These are phyloP conservation scores for Stercorarius parasiticus DNA, from an alignment of 2,113 vertebrate genomes.

Conservation along the genomic window DNA sequence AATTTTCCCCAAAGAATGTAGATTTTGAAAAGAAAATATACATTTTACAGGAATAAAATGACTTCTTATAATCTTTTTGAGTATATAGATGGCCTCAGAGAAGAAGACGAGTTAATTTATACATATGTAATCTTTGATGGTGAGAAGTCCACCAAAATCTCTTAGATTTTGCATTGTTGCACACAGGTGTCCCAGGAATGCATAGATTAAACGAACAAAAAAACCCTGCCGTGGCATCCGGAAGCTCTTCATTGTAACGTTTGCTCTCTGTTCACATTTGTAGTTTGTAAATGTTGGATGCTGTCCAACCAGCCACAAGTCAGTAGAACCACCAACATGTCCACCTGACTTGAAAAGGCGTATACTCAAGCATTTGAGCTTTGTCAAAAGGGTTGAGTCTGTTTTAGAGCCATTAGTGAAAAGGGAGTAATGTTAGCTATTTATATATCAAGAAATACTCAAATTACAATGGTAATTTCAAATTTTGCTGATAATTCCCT, in stretches of 20 bases:
- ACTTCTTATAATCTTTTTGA: neutral
- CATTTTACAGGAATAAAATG: neutral
- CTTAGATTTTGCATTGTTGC: neutral
- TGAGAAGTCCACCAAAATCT: neutral
- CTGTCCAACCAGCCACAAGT: neutral
- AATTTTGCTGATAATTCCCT: neutral
- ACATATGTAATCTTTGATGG: neutral
- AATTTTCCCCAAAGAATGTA: neutral
- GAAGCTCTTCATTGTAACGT: neutral
- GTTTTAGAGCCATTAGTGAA: neutral
- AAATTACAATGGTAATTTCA: neutral
- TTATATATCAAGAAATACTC: neutral
- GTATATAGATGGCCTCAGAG: neutral
- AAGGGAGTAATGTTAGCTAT: neutral
- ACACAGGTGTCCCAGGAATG: neutral
- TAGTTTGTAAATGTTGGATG: neutral
- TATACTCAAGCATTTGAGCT: neutral
- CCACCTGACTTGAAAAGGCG: neutral
- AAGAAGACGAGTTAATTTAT: neutral
- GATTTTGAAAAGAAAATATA: neutral
- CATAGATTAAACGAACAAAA: neutral
- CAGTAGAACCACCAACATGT: neutral
- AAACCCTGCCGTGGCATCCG: neutral
- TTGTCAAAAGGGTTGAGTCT: neutral
- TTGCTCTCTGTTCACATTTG: neutral